Evolutionary conservation across 2,888 invertebrate genomes (phyloP).

Genomic region (Cephus runcator): DNA sequence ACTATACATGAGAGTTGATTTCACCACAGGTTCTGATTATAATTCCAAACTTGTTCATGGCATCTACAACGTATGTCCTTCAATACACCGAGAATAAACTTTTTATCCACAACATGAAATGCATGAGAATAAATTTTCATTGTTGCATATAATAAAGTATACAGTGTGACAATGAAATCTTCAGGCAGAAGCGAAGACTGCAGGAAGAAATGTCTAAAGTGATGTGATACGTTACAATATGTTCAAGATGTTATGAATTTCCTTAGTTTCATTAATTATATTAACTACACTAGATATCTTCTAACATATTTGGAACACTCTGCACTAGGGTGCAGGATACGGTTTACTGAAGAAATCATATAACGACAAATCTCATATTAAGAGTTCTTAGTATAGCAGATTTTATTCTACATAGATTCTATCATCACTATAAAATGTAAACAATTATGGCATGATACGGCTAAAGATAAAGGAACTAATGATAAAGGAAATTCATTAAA

Average conservation of each 20-base stretch:
- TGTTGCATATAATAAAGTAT: background rate
- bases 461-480: background rate
- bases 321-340: background rate
- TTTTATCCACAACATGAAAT: background rate
- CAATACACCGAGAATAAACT: background rate
- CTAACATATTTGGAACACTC: background rate
- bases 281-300: background rate
- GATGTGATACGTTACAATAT: background rate
- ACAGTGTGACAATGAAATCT: background rate
- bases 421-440: background rate
- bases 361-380: background rate
- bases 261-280: background rate
- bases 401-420: background rate
- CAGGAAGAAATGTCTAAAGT: background rate
- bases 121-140: background rate
- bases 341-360: background rate
- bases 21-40: background rate
- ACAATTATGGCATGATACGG: background rate
- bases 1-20: background rate
- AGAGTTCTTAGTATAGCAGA: background rate
- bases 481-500: background rate
- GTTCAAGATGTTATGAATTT: background rate
- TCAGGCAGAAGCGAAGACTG: background rate
- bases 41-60: background rate
- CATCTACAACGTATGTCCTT: background rate